A percentile compares a stretch with the other conserved stretches of the same genome.
Conservation (phyloP, 1,140 invertebrate species). For the Bombus difficillimus region DNA sequence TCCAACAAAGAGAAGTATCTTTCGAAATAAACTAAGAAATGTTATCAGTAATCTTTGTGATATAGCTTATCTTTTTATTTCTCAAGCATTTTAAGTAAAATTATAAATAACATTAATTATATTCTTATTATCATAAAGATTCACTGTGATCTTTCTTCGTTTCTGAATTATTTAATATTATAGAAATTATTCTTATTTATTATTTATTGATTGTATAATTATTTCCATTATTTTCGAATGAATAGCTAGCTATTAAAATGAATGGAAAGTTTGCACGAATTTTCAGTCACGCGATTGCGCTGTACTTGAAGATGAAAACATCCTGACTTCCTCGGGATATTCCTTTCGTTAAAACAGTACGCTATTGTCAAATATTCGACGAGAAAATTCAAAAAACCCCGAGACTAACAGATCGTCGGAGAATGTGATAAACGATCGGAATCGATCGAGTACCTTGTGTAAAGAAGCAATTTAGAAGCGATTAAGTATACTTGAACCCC, state of each 20-base stretch:
- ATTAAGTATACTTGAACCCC: neutral
- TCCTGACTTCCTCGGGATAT: constrained; percentile 22
- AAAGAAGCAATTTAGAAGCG: constrained; percentile 37
- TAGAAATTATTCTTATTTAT: neutral
- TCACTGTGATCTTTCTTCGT: constrained; percentile 10
- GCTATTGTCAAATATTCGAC: neutral
- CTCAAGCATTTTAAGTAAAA: constrained; percentile 7
- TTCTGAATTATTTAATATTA: neutral
- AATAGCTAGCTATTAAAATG: neutral
- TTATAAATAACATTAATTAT: neutral
- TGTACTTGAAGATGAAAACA: neutral
- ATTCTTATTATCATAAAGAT: neutral
- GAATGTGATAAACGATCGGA: constrained; percentile 59
- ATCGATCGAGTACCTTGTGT: constrained; percentile 45
- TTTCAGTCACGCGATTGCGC: neutral
- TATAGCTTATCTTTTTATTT: neutral
- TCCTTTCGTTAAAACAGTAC: constrained; percentile 1
- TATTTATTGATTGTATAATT: neutral
- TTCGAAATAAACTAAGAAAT: neutral
- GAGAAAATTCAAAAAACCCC: constrained; percentile 3
- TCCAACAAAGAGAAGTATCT: neutral
- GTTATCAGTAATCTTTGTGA: neutral
- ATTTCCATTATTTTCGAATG: neutral
- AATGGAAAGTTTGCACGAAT: neutral
- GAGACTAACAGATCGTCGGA: constrained; percentile 16